Conservation (phyloP, 1,140 invertebrate genomes). For the Ceratina australensis region DNA sequence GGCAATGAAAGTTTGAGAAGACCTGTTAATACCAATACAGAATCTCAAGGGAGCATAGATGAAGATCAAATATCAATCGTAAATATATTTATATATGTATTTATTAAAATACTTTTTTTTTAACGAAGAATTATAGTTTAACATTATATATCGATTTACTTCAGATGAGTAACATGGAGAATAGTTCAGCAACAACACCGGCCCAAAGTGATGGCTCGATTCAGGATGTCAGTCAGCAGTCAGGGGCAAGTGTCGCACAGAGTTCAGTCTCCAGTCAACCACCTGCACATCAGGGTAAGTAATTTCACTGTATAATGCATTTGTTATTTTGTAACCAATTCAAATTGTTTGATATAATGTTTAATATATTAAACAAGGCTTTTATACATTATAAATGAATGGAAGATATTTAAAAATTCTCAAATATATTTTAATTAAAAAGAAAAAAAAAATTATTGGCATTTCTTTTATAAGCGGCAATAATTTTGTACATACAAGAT, state of each 20-base stretch:
- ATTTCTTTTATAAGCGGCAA: not conserved
- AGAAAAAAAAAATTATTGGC: not conserved
- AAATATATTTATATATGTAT: slow-evolving; percentile 55
- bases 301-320: slow-evolving; percentile 11
- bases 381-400: not conserved
- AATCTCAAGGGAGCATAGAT: slow-evolving; percentile 79
- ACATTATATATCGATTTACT: slow-evolving; percentile 8
- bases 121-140: not conserved
- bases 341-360: not conserved
- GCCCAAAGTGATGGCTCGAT: slow-evolving; percentile 74
- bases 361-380: not conserved
- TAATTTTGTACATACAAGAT: not conserved
- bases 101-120: not conserved
- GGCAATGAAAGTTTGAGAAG: slow-evolving; percentile 67
- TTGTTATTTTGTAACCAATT: not conserved
- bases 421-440: not conserved
- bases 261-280: slow-evolving; percentile 71
- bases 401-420: not conserved
- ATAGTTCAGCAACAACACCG: slow-evolving; percentile 71
- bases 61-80: slow-evolving; percentile 78
- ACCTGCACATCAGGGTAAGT: slow-evolving; percentile 75
- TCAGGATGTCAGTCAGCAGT: slow-evolving; percentile 75
- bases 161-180: slow-evolving; percentile 77
- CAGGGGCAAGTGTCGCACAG: slow-evolving; percentile 69
- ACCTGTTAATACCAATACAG: slow-evolving; percentile 73